Evolutionary conservation across 2,797 vertebrate species (phyloP).

Genomic region (Aeoliscus strigatus): DNA sequence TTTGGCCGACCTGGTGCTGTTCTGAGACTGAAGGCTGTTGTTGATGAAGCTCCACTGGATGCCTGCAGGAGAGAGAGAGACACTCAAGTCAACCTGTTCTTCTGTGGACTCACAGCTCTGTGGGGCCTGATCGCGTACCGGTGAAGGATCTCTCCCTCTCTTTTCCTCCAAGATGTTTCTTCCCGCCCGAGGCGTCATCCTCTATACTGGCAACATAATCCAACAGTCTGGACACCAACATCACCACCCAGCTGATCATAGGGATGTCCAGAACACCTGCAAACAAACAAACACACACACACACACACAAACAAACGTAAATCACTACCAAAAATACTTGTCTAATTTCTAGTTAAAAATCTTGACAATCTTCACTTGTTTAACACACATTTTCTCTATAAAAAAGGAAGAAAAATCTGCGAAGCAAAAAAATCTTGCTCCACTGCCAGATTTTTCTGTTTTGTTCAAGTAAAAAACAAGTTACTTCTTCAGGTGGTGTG

Average conservation of each 20-base stretch:
- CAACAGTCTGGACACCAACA: slow-evolving; percentile 93
- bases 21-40: slow-evolving; percentile 95
- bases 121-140: slow-evolving; percentile 78
- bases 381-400: no score
- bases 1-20: slow-evolving; percentile 86
- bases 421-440: no score
- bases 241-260: slow-evolving; percentile 99
- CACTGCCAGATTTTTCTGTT: no score
- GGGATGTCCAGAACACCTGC: slow-evolving; percentile 95
- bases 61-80: slow-evolving; percentile 65
- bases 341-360: no score
- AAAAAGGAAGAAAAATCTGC: no score
- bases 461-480: no score
- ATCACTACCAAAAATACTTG: no score
- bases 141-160: slow-evolving; percentile 87
- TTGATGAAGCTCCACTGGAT: slow-evolving; percentile 99
- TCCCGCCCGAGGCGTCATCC: slow-evolving; percentile 89
- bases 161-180: slow-evolving; percentile 92
- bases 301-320: background rate
- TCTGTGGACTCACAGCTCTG: no score
- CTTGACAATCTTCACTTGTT: no score
- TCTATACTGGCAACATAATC: slow-evolving; percentile 97
- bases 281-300: no score
- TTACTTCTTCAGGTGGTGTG: no score
- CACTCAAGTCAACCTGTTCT: background rate